Percentiles rank a stretch among this genome's conserved stretches.
phyloP scores from a whole-genome alignment of 2,113 vertebrate genomes.

The Cavia aperea region DNA sequence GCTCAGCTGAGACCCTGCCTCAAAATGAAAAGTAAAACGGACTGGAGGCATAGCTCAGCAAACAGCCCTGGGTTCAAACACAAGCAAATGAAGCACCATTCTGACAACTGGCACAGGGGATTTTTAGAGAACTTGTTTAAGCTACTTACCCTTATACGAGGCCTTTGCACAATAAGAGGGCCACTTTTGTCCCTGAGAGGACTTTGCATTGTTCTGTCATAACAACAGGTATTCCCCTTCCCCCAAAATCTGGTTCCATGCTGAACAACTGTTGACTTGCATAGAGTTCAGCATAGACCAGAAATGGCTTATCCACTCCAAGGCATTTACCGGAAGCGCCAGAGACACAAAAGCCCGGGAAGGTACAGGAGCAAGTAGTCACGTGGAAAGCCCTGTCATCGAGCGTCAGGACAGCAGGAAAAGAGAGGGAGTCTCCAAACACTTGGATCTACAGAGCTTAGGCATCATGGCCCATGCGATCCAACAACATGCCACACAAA shows the following conservation, averaged over 20 bases:
- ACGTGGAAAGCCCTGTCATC: not conserved
- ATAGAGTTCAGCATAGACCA: not conserved
- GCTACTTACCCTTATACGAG: too few species aligned
- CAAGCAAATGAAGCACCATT: not conserved
- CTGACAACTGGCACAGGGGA: not conserved
- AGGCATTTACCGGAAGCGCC: not conserved
- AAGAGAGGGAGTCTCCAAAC: constrained; percentile 10
- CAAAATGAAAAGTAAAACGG: not conserved
- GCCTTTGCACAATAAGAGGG: not conserved
- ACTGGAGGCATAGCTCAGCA: not conserved
- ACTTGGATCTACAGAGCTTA: constrained; percentile 20
- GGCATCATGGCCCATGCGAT: constrained; percentile 54
- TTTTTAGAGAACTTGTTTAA: not conserved
- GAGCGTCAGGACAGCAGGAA: not conserved
- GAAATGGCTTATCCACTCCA: not conserved
- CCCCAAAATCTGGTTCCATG: not conserved
- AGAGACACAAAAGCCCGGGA: not conserved
- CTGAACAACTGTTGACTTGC: not conserved
- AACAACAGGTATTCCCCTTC: not conserved
- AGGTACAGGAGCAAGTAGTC: not conserved
- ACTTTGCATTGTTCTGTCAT: not conserved
- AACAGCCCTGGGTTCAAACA: not conserved
- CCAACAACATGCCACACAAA: constrained; percentile 58
- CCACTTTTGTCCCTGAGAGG: not conserved
- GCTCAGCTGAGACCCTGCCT: not conserved